Evolutionary conservation across 2,888 invertebrate genomes (phyloP).

Genomic region (Andrena hattorfiana): DNA sequence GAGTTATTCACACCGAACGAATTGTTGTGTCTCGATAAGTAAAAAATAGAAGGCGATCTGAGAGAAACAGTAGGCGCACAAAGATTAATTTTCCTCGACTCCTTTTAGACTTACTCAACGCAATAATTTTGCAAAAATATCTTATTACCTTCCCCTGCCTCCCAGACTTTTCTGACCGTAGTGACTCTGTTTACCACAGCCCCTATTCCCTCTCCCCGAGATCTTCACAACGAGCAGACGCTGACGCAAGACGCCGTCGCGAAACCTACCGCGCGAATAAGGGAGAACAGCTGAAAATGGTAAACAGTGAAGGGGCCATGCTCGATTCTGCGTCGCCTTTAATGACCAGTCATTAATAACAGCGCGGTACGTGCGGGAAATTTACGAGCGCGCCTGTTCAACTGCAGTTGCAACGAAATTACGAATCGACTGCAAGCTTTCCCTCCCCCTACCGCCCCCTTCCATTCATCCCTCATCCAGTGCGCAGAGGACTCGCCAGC

Average conservation of each 20-base stretch:
- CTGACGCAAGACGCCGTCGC: not conserved
- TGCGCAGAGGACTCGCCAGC: constrained; percentile 33
- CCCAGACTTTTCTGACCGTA: no score
- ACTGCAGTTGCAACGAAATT: constrained; percentile 62
- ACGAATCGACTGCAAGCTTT: constrained; percentile 52
- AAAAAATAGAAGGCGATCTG: no score
- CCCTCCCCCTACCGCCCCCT: constrained; percentile 1
- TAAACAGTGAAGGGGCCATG: constrained; percentile 25
- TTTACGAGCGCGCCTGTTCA: constrained; percentile 60
- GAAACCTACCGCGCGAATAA: not conserved
- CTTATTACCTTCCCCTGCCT: no score
- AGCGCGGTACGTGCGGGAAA: constrained; percentile 53
- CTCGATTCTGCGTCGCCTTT: constrained; percentile 54
- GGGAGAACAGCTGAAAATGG: not conserved
- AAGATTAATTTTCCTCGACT: no score
- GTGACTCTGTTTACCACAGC: no score
- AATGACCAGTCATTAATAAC: constrained; percentile 62
- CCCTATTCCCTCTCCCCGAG: not conserved
- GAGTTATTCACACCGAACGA: no score
- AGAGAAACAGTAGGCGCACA: no score
- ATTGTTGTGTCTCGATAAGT: no score
- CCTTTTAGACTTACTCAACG: no score
- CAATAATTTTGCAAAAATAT: no score
- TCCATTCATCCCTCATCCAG: not conserved
- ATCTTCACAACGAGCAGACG: not conserved